These are phyloP conservation scores for Morus bassanus DNA, from an alignment of 2,797 vertebrate genomes.

Conservation along the genomic window DNA sequence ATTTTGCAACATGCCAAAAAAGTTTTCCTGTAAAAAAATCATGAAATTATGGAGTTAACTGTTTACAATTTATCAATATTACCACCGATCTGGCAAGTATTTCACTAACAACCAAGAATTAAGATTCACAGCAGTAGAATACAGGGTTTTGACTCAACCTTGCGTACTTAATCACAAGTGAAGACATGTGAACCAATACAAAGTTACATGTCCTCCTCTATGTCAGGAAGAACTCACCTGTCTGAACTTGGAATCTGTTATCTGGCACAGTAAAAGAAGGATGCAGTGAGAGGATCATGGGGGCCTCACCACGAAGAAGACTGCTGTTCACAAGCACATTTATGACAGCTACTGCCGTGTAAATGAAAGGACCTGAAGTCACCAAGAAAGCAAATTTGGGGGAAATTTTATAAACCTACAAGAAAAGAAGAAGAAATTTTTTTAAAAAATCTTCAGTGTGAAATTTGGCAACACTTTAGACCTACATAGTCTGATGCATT, in stretches of 20 bases:
- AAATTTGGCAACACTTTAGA: not conserved
- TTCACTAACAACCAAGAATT: not conserved
- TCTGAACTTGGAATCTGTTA: constrained; percentile 86
- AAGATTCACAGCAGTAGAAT: not conserved
- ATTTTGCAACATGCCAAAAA: not conserved
- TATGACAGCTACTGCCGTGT: constrained; percentile 90
- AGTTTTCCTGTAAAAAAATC: not conserved
- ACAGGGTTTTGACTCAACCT: not conserved
- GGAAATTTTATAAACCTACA: constrained; percentile 86
- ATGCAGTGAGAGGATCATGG: constrained; percentile 78
- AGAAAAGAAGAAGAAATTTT: not conserved
- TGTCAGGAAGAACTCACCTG: constrained; percentile 77
- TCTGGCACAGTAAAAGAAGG: constrained; percentile 83
- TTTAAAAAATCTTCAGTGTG: not conserved
- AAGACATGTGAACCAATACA: not conserved
- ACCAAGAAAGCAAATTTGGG: constrained; percentile 90
- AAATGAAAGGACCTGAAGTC: constrained; percentile 89
- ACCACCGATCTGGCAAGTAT: fast-evolving
- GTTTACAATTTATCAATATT: not conserved
- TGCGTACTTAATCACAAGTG: not conserved
- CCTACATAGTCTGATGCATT: not conserved
- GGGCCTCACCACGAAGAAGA: constrained; percentile 73
- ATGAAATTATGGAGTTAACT: not conserved
- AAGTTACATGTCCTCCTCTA: not conserved
- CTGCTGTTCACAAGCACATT: constrained; percentile 81